Evolutionary conservation across 2,888 invertebrate genomes (phyloP), one percentile per base, ranked within the genome.

Genomic region (Cenopis cana): DNA sequence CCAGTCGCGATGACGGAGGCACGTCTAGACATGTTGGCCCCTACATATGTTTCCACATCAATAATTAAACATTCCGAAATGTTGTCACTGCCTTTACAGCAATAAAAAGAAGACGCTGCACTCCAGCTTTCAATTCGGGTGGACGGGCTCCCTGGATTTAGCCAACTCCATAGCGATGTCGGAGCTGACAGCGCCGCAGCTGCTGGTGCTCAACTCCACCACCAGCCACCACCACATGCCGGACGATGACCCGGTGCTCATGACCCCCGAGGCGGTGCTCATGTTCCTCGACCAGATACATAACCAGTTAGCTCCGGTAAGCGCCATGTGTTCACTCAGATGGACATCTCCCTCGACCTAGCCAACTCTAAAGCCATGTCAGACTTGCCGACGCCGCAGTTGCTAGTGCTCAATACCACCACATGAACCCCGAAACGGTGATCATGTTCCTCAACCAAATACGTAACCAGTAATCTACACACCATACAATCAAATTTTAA

Each of bases 141-240:
- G 99, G 99, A 96, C 98, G 87, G 98, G 97, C 0, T 97, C 95
- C 76, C 96, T 97, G 3, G 98, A 98, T 68, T 94, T 99, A 75
- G 98, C 98, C 12, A 99, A 98, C 91, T 98, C 97, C 69, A 98
- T 99, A 81, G 98, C 98, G 12, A 97, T 99, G 97, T 96, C 96
- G 74, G 95, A 96, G 75, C 89, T 98, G 77, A 95, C 96, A 0
- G 94, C 98, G 36, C 99, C 99, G 0, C 96, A 97, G 88, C 89
- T 99, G 68, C 92, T 99, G 67, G 98, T 99, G 0, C 95, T 99
- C 66, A 98, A 99, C 88, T 97, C 98, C 0, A 97, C 97, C 14
- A 98, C 98, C 2, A 97, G 97, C 86, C 97, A 98, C 84, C 98
- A 98, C 90, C 98, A 98, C 85, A 94, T 99, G 82, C 98, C 98